phyloP scores from a whole-genome alignment of 2,888 invertebrate species.

The Heterodera filipjevi region DNA sequence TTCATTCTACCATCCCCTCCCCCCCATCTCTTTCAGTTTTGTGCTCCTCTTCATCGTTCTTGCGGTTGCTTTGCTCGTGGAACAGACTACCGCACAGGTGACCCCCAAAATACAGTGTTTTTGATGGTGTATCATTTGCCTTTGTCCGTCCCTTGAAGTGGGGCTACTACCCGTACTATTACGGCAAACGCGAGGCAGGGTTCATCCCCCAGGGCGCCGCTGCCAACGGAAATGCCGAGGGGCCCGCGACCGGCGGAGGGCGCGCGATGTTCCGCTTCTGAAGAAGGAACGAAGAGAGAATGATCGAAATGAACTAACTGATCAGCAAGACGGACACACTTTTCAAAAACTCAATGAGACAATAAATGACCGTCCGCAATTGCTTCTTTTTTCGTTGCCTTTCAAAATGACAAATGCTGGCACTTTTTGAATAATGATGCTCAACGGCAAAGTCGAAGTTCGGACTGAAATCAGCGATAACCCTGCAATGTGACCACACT shows the following conservation, averaged over 20 bases:
- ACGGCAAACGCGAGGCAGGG: constrained; percentile 1
- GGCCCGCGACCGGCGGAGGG: constrained; percentile 2
- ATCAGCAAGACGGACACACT: no score
- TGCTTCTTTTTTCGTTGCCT: not conserved
- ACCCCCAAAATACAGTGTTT: not conserved
- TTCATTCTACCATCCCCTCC: not conserved
- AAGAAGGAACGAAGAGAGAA: not conserved
- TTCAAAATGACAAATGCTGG: no score
- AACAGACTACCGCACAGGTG: not conserved
- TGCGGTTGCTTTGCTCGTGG: not conserved
- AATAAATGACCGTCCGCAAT: not conserved
- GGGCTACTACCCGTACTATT: not conserved
- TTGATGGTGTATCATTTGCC: no score
- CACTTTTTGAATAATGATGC: no score
- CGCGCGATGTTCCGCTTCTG: constrained; percentile 2
- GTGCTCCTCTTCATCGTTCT: not conserved
- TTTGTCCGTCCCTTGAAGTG: not conserved
- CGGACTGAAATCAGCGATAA: no score
- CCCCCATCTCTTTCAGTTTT: not conserved
- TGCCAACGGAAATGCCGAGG: not conserved
- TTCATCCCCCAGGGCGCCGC: constrained; percentile 1
- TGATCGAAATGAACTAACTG: not conserved
- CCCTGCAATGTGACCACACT: no score
- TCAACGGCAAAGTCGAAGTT: no score
- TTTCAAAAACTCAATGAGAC: not conserved